Evolutionary conservation across 2,113 vertebrate genomes (phyloP).

Genomic region (Neogale vison): DNA sequence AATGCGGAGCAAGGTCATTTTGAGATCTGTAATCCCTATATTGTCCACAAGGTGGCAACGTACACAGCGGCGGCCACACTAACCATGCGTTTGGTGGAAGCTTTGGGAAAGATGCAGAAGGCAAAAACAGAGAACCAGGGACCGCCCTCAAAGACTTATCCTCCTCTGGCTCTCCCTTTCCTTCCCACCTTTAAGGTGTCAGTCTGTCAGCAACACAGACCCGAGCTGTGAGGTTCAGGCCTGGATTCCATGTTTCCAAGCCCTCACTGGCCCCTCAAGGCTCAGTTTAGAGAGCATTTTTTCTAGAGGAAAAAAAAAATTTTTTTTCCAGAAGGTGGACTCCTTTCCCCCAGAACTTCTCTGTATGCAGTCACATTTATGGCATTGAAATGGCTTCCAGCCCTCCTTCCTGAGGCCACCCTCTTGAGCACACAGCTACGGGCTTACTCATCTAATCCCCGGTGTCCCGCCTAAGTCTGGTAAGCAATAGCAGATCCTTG

Average conservation of each 20-base stretch:
- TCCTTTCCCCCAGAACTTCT: background rate
- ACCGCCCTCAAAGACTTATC: background rate
- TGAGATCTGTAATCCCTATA: background rate
- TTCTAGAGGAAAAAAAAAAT: background rate
- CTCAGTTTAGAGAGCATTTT: background rate
- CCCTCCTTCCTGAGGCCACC: background rate
- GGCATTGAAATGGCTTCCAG: background rate
- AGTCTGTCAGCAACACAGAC: background rate
- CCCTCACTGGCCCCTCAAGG: background rate
- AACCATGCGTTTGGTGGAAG: background rate
- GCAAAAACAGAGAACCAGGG: background rate
- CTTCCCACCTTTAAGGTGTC: background rate
- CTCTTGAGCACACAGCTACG: background rate
- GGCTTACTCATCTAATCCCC: background rate
- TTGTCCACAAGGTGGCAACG: conserved; percentile 54
- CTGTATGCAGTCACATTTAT: background rate
- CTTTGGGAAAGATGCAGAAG: background rate
- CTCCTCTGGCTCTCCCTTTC: background rate
- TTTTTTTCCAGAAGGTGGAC: background rate
- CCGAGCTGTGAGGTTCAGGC: background rate
- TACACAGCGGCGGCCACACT: background rate
- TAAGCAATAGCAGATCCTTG: fast-evolving
- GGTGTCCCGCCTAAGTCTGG: background rate
- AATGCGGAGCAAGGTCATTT: background rate
- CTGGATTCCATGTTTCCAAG: background rate